These are phyloP conservation scores for Julus scanicus DNA, from an alignment of 2,888 invertebrate species.

Conservation along the genomic window DNA sequence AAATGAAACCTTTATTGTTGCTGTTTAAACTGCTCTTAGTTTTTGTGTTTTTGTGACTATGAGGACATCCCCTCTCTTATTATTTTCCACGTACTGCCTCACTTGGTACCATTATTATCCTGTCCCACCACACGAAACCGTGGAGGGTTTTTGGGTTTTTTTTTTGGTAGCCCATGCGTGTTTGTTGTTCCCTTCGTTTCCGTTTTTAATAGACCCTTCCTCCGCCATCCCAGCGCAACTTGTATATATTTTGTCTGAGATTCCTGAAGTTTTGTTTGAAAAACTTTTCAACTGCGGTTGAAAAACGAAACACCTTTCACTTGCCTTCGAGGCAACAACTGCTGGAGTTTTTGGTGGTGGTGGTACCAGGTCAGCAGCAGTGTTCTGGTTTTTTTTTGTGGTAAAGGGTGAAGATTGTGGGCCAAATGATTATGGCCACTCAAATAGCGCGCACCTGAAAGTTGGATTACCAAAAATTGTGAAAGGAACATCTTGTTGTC, in stretches of 20 bases:
- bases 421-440: background rate
- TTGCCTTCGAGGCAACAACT: background rate
- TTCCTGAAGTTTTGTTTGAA: conserved; percentile 4
- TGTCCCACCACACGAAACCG: background rate
- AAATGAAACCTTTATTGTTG: background rate
- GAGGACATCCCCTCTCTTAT: conserved; percentile 27
- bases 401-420: background rate
- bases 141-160: background rate
- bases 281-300: background rate
- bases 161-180: background rate
- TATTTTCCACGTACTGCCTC: background rate
- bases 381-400: background rate
- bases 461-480: background rate
- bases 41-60: background rate
- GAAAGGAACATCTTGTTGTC: background rate
- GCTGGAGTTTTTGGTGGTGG: background rate
- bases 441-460: no score
- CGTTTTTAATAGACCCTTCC: conserved; percentile 37
- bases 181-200: background rate
- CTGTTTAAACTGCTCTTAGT: background rate
- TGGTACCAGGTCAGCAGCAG: background rate
- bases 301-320: background rate
- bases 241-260: background rate
- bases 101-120: conserved; percentile 25
- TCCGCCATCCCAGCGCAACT: background rate